Base-by-base conservation (phyloP, 92 coral and sea anemone species). In the Palythoa heliodiscus region DNA sequence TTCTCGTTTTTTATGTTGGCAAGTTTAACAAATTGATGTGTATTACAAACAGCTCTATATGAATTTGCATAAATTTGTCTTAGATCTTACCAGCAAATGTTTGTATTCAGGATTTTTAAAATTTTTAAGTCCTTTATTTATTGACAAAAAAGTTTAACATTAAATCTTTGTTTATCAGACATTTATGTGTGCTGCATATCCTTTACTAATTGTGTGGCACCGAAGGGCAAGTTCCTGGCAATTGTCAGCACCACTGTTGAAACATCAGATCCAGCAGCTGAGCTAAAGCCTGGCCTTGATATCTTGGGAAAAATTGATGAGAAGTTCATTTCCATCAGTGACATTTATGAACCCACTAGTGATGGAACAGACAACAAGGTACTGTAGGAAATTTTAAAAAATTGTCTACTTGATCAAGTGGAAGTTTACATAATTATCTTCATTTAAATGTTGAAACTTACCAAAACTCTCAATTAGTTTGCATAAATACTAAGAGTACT, bases 181-280 rank as follows among this genome's bases (percentile, higher is more conserved):
- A 94, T 95, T 85, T 95, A 92, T 83, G 90, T 95, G 47, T 92
- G 95, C 88, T 87, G 92, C 57, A 87, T 95, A 63, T 95, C 98
- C 5, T 78, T 84, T 85, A 86, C 95, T 24, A 95, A 95, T 83
- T 82, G 73, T 43, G 98, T 95, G 29, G 84, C 95, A 38, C 90
- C 98, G 3, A 87, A 88, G 69, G 93, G 73, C 82, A 92, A 89
- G 75, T 95, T 82, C 76, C 79, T 95, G 67, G 98, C 98, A 3
- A 90, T 95, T 73, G 94, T 92, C 23, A 94, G 98, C 85, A 92
- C 98, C 1, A 93, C 94, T 23, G 94, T 95, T 48, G 98, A 95
- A 77, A 92, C 95, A 14, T 38, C 61, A 11, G 77, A 94, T 39
- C 98, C 98, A 8, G 93, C 89, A 70, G 86, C 82, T 7, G 98